phyloP scores from a whole-genome alignment of 1,140 invertebrate genomes.

The Octopus sinensis region DNA sequence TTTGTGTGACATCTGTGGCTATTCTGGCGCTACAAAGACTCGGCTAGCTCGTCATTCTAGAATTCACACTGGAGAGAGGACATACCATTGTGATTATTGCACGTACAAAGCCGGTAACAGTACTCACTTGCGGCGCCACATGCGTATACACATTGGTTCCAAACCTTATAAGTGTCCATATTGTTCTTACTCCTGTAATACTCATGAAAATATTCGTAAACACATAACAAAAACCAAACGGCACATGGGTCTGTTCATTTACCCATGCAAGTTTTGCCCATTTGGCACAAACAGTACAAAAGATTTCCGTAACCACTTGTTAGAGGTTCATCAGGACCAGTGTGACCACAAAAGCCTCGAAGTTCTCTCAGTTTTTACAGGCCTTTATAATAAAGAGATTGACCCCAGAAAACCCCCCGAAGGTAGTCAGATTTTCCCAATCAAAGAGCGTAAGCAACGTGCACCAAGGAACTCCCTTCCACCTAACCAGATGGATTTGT shows the following conservation, averaged over 20 bases:
- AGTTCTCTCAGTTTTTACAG: conserved; percentile 44
- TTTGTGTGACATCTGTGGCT: conserved; percentile 67
- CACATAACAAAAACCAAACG: conserved; percentile 77
- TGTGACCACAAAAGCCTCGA: conserved; percentile 33
- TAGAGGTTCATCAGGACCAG: conserved; percentile 61
- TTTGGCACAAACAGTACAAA: conserved; percentile 68
- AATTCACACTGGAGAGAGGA: conserved; percentile 60
- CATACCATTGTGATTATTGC: conserved; percentile 77
- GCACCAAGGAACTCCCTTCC: background rate
- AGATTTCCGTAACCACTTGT: conserved; percentile 68
- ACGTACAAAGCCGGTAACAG: conserved; percentile 50
- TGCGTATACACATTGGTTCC: conserved; percentile 81
- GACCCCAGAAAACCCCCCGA: conserved; percentile 44
- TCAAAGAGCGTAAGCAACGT: conserved; percentile 38
- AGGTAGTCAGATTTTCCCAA: conserved; percentile 45
- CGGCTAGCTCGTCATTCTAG: conserved; percentile 64
- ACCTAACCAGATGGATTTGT: conserved; percentile 13
- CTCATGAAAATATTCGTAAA: conserved; percentile 81
- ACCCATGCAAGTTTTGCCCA: conserved; percentile 70
- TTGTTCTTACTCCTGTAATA: conserved; percentile 77
- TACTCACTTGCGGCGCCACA: conserved; percentile 58
- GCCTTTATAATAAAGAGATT: conserved; percentile 42
- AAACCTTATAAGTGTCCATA: conserved; percentile 77
- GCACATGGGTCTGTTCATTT: conserved; percentile 74
- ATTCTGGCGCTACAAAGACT: conserved; percentile 74